Base-by-base conservation (phyloP, 2,797 vertebrate genomes). In the Alectoris magna region DNA sequence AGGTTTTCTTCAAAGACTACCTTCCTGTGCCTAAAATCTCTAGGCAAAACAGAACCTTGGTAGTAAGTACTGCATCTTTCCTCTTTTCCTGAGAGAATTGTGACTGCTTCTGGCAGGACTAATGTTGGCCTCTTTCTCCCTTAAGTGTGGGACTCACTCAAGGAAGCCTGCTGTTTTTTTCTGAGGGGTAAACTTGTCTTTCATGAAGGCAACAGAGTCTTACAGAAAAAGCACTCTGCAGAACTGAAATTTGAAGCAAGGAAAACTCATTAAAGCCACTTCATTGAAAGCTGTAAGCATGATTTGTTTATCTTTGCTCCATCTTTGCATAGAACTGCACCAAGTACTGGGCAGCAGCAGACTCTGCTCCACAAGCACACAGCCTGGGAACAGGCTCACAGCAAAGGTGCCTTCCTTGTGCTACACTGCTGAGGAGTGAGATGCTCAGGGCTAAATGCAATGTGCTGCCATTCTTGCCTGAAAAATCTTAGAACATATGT, bases 1-100 rank as follows among this genome's bases (percentile, higher is more conserved):
- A 70, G n/a, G 15, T 88, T 86, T 95, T 70, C 73, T 83, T 93
- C 74, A 74, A 84, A 84, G 51, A 29, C 31, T 71, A 34, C 63
- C 29, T 70, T 92, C 58, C 55, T 59, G 10, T 62, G 15, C 36
- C 19, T 91, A 74, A 74, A 83, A 66, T 68, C 26, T 82, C 58
- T 59, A 80, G 76, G 76, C 44, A 77, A 91, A 79, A 49, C 53
- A 90, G 26, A 84, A 10, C 31, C n/a, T 66, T 90, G 63, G 29
- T 48, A 69, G 27, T 27, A 69, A 63, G 24, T 43, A 6, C 39
- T 72, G 8, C 43, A 34, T 63, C 55, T 70, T 46, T 86, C 12
- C 22, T 91, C 34, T 49, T 41, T 11, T 74, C 21, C 43, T 78
- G 4, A 51, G 46, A 62, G 29, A 62, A 16, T 19, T 58, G 24